A percentile compares a stretch with the other conserved stretches of the same genome.
Evolutionary conservation across 2,113 vertebrate genomes (phyloP).

Genomic region (Antennarius striatus): DNA sequence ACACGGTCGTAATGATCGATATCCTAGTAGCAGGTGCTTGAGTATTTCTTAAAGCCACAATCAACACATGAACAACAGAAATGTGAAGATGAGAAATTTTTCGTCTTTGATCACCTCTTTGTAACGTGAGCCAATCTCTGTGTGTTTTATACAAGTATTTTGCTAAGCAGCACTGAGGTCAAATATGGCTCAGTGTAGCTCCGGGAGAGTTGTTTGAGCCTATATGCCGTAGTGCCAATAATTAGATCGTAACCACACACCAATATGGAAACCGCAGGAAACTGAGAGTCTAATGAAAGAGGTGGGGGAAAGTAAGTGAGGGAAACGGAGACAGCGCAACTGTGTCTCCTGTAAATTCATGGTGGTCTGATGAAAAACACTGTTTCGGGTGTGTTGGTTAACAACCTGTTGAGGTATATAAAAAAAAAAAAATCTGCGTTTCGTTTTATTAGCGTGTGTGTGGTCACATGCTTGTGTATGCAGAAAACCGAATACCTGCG

Average conservation of each 20-base stretch:
- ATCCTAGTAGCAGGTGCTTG: constrained; percentile 41
- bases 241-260: constrained; percentile 36
- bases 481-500: constrained; percentile 33
- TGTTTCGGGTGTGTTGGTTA: constrained; percentile 59
- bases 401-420: constrained; percentile 69
- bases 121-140: constrained; percentile 31
- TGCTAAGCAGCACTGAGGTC: constrained; percentile 45
- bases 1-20: constrained; percentile 59
- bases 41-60: constrained; percentile 54
- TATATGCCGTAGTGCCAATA: constrained; percentile 36
- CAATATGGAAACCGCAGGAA: constrained; percentile 38
- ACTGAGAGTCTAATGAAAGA: constrained; percentile 27
- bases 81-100: constrained; percentile 43
- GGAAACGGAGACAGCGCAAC: constrained; percentile 28
- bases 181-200: constrained; percentile 25
- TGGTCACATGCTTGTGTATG: constrained; percentile 35
- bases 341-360: constrained; percentile 40
- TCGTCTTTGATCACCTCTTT: constrained; percentile 31
- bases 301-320: constrained; percentile 17
- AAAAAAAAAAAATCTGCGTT: constrained; percentile 29
- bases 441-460: constrained; percentile 55
- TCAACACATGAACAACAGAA: constrained; percentile 37
- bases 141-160: constrained; percentile 46
- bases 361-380: constrained; percentile 68
- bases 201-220: constrained; percentile 13